Evolutionary conservation across 2,113 vertebrate species (phyloP), one percentile per base, ranked within the genome.

Genomic region (Passerina amoena): DNA sequence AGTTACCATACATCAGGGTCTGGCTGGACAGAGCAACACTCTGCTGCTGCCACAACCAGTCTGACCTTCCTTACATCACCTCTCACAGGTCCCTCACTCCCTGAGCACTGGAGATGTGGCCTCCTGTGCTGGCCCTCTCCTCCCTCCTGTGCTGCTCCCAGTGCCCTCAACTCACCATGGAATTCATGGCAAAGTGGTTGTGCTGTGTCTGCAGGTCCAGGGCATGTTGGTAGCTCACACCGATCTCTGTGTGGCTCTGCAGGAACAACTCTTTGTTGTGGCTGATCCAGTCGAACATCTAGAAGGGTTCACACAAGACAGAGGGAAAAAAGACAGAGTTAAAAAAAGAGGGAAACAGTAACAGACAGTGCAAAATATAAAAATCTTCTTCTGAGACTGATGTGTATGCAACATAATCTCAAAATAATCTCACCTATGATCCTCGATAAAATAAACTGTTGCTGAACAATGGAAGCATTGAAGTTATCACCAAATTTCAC

Each of bases 241-340:
- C 99, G 0, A 99, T 99, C 97, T 99, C 99, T 0, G 99, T 99
- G 97, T 99, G 99, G 94, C 99, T 99, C 98, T 99, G 99, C 42
- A 99, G 98, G 96, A 99, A 99, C 95, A 99, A 88, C 56, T 99
- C 99, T 87, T 99, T 99, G 97, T 99, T 99, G 99, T 99, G 99
- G 96, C 98, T 99, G 98, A 99, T 99, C 99, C 99, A 99, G 97
- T 99, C 99, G 6, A 99, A 99, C 99, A 99, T 99, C 99, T 99
- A 94, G 65, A 95, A 60, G 8, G 6, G 25, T 68, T 85, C 63
- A 89, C 13, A 82, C 2, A 31, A 31, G 82, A 94, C 9, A 86
- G 79, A 86, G 35, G 8, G 2, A 0, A 9, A 28, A 79, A 82
- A 69, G 81, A 8, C 3, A 22, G 16, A 33, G 44, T 94, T 69